Base-by-base conservation (phyloP, 2,797 vertebrate species). In the Spinus olivaceus region DNA sequence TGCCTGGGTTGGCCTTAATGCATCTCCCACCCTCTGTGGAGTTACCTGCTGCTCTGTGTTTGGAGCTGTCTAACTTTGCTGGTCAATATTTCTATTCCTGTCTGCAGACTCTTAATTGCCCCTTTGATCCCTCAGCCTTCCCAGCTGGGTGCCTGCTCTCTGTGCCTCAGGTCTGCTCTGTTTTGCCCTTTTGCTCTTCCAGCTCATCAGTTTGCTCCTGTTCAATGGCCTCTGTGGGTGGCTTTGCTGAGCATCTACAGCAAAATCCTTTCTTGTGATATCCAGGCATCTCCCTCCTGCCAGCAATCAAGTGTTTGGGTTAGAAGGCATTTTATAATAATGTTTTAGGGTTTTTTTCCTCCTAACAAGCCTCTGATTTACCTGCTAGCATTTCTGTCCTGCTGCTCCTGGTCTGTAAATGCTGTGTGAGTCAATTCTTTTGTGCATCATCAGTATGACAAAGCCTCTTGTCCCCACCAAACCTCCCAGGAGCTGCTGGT, bases 71-170 rank as follows among this genome's bases (percentile, higher is more conserved):
- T 64, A 54, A 50, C 81, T 80, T 63, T 41, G 39, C 85, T 59
- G 73, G 59, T 96, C 95, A 88, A 47, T 93, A 81, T 72, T 94
- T 95, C 80, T 14, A 78, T 81, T 72, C 61, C 27, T 88, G n/a
- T 35, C 66, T 81, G 73, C 46, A 86, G 70, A 61, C 12, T 67
- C 83, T 50, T 90, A 90, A 94, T 81, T 90, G 81, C n/a, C 9
- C 57, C 87, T 90, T 65, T 92, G 83, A 69, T 92, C 73, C 59
- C 46, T 59, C 19, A 42, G 41, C 65, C 50, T 72, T 69, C 54
- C 35, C 81, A 59, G 83, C 63, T 69, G 73, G 18, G 42, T 71
- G 41, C 32, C 44, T 85, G 44, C 22, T n/a, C 51, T 73, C 47
- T 85, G 56, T 59, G 56, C 28, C 64, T 92, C 65, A 41, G 32